phyloP scores from a whole-genome alignment of 2,888 invertebrate genomes.

The Stomorhina lunata region DNA sequence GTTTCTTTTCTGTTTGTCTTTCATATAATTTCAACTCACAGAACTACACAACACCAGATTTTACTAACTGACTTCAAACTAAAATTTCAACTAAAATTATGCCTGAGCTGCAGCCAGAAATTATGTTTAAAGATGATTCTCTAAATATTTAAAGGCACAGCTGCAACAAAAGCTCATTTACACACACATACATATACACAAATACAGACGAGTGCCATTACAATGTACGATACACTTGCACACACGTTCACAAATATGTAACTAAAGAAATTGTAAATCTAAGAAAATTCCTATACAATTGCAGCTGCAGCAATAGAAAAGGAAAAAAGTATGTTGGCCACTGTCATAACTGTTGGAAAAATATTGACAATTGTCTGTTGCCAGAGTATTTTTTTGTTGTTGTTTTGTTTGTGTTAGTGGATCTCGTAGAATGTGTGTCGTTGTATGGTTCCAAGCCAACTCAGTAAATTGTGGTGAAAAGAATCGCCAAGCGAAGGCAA shows the following conservation, averaged over 20 bases:
- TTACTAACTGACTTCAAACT: constrained; percentile 61
- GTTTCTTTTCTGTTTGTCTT: constrained; percentile 5
- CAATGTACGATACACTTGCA: too few species aligned
- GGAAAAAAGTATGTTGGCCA: constrained; percentile 45
- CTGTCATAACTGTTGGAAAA: constrained; percentile 45
- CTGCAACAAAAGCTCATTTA: constrained; percentile 13
- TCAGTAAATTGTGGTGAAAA: constrained; percentile 60
- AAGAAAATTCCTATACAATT: background rate
- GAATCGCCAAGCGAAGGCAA: constrained; percentile 15
- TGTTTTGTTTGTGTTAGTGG: constrained; percentile 26
- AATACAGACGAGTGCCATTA: too few species aligned
- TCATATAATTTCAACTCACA: constrained; percentile 9
- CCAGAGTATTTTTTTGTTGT: background rate
- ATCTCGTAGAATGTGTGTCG: constrained; percentile 5
- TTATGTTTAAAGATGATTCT: constrained; percentile 50
- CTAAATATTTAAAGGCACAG: constrained; percentile 41
- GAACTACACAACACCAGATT: constrained; percentile 33
- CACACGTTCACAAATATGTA: too few species aligned
- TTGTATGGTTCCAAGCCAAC: constrained; percentile 24
- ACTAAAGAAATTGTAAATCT: too few species aligned
- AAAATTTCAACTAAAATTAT: constrained; percentile 60
- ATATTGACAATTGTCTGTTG: constrained; percentile 46
- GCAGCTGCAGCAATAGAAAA: background rate
- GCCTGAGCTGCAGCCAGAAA: constrained; percentile 44
- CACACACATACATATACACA: background rate